Conservation (phyloP, 2,888 invertebrate species). For the Ochropleura leucogaster region DNA sequence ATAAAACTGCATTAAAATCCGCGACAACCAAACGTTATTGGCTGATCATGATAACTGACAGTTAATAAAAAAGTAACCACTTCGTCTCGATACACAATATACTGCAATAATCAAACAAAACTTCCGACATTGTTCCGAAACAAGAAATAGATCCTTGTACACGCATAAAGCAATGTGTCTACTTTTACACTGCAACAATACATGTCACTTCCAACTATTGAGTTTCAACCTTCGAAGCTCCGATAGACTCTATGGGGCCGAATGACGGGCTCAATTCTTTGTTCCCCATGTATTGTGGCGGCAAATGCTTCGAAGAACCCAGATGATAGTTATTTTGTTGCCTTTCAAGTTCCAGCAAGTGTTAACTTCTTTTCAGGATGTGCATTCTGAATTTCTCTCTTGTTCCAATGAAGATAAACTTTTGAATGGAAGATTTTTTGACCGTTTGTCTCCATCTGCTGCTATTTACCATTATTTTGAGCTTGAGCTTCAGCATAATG, state of each 20-base stretch:
- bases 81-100: background rate
- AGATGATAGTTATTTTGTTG: slow-evolving; percentile 26
- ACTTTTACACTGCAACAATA: slow-evolving; percentile 42
- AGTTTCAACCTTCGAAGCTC: slow-evolving; percentile 44
- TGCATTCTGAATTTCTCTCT: slow-evolving; percentile 3
- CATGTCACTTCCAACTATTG: slow-evolving; percentile 40
- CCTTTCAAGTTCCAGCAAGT: slow-evolving; percentile 5
- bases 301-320: slow-evolving; percentile 25
- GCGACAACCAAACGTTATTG: background rate
- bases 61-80: background rate
- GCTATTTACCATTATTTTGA: background rate
- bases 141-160: slow-evolving; percentile 30
- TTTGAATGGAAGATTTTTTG: background rate
- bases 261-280: slow-evolving; percentile 49
- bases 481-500: background rate
- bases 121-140: slow-evolving; percentile 15
- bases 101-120: slow-evolving; percentile 14
- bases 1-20: too few relatives aligned
- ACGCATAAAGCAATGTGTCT: slow-evolving; percentile 34
- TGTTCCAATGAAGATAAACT: background rate
- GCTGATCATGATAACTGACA: background rate
- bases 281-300: slow-evolving; percentile 38
- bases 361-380: slow-evolving; percentile 17
- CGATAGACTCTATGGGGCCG: slow-evolving; percentile 33
- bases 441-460: background rate